phyloP scores from a whole-genome alignment of 2,113 vertebrate species.

The Phylloscopus whistleri region DNA sequence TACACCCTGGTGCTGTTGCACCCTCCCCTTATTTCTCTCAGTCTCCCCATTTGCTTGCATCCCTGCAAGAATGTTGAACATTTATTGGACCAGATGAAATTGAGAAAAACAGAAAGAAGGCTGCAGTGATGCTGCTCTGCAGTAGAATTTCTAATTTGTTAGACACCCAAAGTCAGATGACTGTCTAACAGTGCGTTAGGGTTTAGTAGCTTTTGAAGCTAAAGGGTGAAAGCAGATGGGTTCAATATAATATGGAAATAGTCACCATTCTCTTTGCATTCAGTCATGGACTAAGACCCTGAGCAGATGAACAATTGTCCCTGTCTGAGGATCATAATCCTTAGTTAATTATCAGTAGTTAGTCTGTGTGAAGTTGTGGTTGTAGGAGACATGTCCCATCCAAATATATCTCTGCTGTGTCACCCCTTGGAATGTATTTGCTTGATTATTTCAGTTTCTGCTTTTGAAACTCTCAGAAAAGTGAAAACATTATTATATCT shows the following conservation, averaged over 20 bases:
- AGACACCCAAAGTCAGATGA: neutral
- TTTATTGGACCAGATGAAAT: neutral
- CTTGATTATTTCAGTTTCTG: neutral
- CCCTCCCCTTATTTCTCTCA: neutral
- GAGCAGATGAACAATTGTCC: neutral
- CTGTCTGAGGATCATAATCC: neutral
- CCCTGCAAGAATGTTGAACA: rapidly evolving
- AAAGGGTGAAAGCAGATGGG: neutral
- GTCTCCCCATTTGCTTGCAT: rapidly evolving
- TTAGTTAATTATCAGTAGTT: neutral
- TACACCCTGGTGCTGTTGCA: rapidly evolving
- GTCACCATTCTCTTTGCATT: neutral
- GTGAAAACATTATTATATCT: neutral
- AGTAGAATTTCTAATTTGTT: neutral
- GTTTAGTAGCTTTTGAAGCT: neutral
- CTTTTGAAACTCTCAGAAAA: neutral
- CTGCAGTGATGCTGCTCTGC: neutral
- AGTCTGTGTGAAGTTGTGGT: neutral
- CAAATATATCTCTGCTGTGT: neutral
- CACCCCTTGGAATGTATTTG: neutral
- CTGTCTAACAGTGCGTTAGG: neutral
- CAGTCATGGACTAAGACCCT: neutral
- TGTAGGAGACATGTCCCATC: neutral
- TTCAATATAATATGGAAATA: neutral
- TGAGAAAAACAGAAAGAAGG: neutral